These are phyloP conservation scores for Vanessa atalanta DNA, from an alignment of 1,140 invertebrate genomes.

Conservation along the genomic window DNA sequence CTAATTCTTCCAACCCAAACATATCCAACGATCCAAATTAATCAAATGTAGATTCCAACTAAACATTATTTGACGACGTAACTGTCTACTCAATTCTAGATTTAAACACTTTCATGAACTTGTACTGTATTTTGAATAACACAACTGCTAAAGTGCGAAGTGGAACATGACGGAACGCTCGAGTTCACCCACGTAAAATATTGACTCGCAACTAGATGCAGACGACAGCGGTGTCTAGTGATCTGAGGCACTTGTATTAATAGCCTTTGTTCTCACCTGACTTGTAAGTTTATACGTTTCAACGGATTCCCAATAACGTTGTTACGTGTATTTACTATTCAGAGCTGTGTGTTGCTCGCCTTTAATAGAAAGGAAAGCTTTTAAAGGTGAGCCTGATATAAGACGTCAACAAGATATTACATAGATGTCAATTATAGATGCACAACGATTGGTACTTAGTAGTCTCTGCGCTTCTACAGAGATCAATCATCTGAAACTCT, in stretches of 20 bases:
- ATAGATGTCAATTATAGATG: no score
- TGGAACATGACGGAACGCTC: conserved; percentile 1
- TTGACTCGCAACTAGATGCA: conserved; percentile 17
- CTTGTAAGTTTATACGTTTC: not conserved
- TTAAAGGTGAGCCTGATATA: not conserved
- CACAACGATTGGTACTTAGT: no score
- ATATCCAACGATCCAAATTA: no score
- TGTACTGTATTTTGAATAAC: not conserved
- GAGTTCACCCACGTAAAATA: conserved; percentile 23
- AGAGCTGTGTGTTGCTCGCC: not conserved
- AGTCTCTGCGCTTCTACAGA: no score
- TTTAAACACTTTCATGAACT: no score
- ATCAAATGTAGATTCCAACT: no score
- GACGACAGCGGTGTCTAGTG: conserved; percentile 8
- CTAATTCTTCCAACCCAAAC: no score
- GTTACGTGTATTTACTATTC: not conserved
- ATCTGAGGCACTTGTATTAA: conserved; percentile 8
- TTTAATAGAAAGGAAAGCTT: not conserved
- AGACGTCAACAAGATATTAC: no score
- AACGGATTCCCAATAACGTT: not conserved
- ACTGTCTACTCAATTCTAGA: no score
- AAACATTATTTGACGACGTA: no score
- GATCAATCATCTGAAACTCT: no score
- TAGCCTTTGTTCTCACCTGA: conserved; percentile 14
- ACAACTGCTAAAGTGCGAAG: not conserved